Percentiles rank a stretch among this genome's conserved stretches.
phyloP scores from a whole-genome alignment of 2,797 vertebrate species.

The Poecilia picta region DNA sequence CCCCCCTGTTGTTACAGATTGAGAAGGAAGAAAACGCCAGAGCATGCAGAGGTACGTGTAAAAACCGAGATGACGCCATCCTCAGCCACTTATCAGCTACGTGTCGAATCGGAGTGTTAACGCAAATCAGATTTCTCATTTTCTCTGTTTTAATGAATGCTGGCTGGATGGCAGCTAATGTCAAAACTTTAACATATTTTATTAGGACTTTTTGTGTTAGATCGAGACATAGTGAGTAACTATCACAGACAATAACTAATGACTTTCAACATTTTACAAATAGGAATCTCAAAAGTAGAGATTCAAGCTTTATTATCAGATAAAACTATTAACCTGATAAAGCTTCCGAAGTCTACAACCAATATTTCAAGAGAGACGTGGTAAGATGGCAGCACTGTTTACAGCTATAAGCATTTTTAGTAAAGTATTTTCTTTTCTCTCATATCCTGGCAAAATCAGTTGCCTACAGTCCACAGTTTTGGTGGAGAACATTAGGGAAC shows the following conservation, averaged over 20 bases:
- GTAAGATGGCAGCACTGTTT: too few species aligned
- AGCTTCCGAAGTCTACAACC: too few species aligned
- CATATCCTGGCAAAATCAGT: not conserved
- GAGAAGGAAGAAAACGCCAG: not conserved
- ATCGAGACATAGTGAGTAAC: not conserved
- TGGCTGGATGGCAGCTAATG: not conserved
- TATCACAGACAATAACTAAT: not conserved
- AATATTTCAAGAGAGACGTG: too few species aligned
- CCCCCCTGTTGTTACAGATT: not conserved
- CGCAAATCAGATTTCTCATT: not conserved
- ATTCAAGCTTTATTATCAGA: too few species aligned
- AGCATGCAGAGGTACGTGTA: not conserved
- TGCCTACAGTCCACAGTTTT: not conserved
- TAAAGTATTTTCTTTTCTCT: not conserved
- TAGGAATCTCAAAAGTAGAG: not conserved
- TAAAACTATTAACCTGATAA: too few species aligned
- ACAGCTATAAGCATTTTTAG: too few species aligned
- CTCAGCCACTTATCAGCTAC: not conserved
- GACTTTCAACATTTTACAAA: not conserved
- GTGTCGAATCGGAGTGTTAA: not conserved
- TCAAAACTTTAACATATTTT: not conserved
- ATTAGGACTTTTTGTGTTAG: not conserved
- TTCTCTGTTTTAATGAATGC: conserved; percentile 8
- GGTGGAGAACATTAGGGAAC: not conserved
- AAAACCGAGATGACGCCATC: not conserved